Conservation (phyloP, 2,113 vertebrate species). For the Carollia perspicillata region DNA sequence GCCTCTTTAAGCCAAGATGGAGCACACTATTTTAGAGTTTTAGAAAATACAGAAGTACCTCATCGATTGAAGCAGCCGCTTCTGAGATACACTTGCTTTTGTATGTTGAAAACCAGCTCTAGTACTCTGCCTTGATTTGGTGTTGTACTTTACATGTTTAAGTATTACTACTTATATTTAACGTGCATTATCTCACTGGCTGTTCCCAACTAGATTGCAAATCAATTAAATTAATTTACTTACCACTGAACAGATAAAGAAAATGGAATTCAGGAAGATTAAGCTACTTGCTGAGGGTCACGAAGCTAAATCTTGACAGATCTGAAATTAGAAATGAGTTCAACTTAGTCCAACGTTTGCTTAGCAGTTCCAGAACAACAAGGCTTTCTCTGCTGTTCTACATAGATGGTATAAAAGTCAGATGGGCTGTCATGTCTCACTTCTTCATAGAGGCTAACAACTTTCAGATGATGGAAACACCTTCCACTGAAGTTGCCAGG, state of each 20-base stretch:
- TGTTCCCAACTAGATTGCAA: not conserved
- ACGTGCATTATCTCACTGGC: not conserved
- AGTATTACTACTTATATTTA: not conserved
- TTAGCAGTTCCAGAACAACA: not conserved
- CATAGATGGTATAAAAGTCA: not conserved
- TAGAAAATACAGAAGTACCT: not conserved
- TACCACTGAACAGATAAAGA: not conserved
- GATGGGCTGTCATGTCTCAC: not conserved
- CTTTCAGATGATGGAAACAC: not conserved
- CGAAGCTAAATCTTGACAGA: not conserved
- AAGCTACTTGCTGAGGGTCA: not conserved
- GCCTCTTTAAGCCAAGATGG: not conserved
- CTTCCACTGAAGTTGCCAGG: not conserved
- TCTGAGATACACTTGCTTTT: not conserved
- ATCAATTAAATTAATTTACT: constrained; percentile 23
- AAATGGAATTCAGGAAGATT: not conserved
- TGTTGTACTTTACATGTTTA: not conserved
- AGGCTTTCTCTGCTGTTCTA: not conserved
- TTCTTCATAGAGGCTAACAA: not conserved
- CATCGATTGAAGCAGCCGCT: not conserved
- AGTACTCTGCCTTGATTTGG: not conserved
- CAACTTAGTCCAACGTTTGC: not conserved
- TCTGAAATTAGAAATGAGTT: constrained; percentile 7
- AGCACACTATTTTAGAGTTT: not conserved
- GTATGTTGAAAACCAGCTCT: not conserved